Evolutionary conservation across 1,140 invertebrate genomes (phyloP).

Genomic region (Chymomyza costata): DNA sequence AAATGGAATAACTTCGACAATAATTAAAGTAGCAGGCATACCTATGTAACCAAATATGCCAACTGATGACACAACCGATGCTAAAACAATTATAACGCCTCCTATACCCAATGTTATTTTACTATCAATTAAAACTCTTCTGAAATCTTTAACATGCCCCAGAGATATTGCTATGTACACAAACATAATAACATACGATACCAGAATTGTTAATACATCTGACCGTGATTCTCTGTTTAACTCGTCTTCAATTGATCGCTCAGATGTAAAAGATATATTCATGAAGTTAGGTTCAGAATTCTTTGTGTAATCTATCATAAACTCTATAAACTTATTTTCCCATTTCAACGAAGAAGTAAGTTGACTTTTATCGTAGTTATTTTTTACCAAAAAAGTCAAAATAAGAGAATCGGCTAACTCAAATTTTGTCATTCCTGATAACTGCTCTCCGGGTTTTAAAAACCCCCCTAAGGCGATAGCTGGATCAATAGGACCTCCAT

Average conservation of each 20-base stretch:
- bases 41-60: constrained; percentile 94
- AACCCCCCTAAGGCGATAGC: constrained; percentile 95
- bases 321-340: constrained; percentile 91
- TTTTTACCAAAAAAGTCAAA: constrained; percentile 93
- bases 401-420: constrained; percentile 90
- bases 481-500: constrained; percentile 93
- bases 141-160: constrained; percentile 86
- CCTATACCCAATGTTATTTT: constrained; percentile 95
- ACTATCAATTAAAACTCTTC: constrained; percentile 89
- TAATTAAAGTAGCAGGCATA: constrained; percentile 95
- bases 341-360: constrained; percentile 87
- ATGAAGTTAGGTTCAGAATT: constrained; percentile 83
- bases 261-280: constrained; percentile 92
- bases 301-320: constrained; percentile 88
- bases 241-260: constrained; percentile 97
- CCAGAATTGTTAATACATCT: constrained; percentile 92
- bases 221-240: constrained; percentile 91
- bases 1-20: constrained; percentile 98
- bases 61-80: constrained; percentile 92
- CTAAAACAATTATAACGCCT: constrained; percentile 92
- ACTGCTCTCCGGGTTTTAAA: constrained; percentile 80
- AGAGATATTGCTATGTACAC: constrained; percentile 95
- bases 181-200: constrained; percentile 99
- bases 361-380: constrained; percentile 85
- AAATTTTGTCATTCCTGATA: constrained; percentile 81